Evolutionary conservation across 2,113 vertebrate species (phyloP).

Genomic region (Alouatta palliata): DNA sequence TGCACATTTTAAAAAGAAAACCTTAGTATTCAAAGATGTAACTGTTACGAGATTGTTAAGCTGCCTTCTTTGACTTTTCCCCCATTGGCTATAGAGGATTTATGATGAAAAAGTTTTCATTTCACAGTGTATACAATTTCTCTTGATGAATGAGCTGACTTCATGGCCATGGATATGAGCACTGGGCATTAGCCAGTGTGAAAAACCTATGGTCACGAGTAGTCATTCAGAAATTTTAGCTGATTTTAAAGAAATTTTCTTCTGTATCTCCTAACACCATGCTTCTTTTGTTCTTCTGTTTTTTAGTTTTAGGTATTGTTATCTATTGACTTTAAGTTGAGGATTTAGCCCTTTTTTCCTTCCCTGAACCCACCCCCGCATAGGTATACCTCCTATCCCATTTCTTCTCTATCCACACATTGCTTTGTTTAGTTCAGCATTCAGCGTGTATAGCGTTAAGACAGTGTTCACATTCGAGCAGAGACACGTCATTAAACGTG

Average conservation of each 20-base stretch:
- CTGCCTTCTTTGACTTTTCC: background rate
- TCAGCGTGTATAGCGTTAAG: background rate
- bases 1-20: background rate
- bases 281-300: background rate
- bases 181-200: background rate
- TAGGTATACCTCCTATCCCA: fast-evolving
- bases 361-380: too few relatives aligned
- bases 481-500: background rate
- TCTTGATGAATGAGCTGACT: background rate
- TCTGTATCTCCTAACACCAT: background rate
- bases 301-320: background rate
- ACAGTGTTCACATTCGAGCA: background rate
- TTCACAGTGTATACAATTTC: background rate
- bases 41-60: background rate
- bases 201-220: background rate
- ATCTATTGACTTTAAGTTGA: background rate
- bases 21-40: background rate
- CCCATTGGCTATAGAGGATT: background rate
- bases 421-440: background rate
- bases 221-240: background rate
- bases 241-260: background rate
- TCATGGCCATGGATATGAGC: background rate
- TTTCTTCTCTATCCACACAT: fast-evolving
- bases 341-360: background rate
- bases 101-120: background rate